A percentile compares a stretch with the other conserved stretches of the same genome.
Conservation (phyloP, 1,140 invertebrate genomes). For the Drosophila burlai region DNA sequence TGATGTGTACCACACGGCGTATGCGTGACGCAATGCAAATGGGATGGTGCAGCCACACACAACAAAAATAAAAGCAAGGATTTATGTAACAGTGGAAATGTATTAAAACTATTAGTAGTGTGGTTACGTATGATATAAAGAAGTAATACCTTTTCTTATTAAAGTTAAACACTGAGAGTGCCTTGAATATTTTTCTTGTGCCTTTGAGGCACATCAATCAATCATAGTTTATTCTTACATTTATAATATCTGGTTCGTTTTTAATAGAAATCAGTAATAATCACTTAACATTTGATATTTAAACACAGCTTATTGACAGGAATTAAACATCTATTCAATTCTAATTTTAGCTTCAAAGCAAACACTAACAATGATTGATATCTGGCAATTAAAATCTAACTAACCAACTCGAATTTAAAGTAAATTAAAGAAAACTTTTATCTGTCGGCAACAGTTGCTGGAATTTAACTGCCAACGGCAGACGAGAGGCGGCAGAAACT, state of each 20-base stretch:
- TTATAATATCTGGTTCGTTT: no score
- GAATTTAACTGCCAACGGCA: slow-evolving; percentile 23
- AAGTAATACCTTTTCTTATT: background rate
- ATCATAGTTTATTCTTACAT: background rate
- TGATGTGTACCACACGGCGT: slow-evolving; percentile 60
- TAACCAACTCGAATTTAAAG: slow-evolving; percentile 13
- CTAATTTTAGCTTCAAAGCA: background rate
- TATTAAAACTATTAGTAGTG: background rate
- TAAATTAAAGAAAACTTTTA: slow-evolving; percentile 29
- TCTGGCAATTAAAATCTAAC: slow-evolving; percentile 4
- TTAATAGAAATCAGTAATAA: background rate
- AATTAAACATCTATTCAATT: background rate
- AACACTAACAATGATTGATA: slow-evolving; percentile 28
- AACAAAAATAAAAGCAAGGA: background rate
- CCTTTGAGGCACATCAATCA: background rate
- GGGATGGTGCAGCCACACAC: background rate
- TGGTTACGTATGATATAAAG: background rate
- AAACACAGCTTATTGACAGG: background rate
- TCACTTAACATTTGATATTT: background rate
- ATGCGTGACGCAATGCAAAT: slow-evolving; percentile 52
- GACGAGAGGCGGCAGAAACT: background rate
- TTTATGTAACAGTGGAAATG: slow-evolving; percentile 1
- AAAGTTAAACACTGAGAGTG: background rate
- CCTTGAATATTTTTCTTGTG: no score
- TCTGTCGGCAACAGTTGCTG: slow-evolving; percentile 30